These are phyloP conservation scores for Euschistus heros DNA, from an alignment of 1,140 invertebrate genomes.

Conservation along the genomic window DNA sequence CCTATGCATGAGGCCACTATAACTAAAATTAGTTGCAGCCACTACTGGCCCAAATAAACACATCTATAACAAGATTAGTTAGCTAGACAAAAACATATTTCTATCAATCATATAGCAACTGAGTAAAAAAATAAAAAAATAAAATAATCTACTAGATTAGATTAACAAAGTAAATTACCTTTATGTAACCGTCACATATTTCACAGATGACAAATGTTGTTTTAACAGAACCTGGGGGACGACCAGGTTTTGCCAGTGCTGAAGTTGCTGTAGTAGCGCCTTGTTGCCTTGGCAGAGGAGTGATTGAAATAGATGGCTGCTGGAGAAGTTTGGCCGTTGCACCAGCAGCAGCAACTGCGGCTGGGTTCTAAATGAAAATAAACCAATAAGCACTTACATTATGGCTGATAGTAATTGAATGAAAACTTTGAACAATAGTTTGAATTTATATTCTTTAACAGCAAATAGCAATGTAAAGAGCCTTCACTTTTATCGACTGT, in stretches of 20 bases:
- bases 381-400: not conserved
- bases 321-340: constrained; percentile 42
- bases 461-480: not conserved
- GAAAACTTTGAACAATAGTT: not conserved
- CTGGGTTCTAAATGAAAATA: not conserved
- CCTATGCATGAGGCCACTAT: no score
- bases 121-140: no score
- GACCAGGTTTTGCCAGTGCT: constrained; percentile 35
- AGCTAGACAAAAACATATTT: no score
- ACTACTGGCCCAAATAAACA: no score
- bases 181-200: constrained; percentile 90
- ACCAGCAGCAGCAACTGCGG: constrained; percentile 5
- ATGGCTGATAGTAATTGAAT: not conserved
- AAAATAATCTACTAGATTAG: no score
- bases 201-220: constrained; percentile 85
- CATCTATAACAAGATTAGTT: no score
- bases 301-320: constrained; percentile 84
- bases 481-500: no score
- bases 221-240: constrained; percentile 42
- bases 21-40: no score
- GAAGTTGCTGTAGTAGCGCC: constrained; percentile 38
- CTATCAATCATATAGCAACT: no score
- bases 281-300: constrained; percentile 55
- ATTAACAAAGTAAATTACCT: constrained; percentile 38
- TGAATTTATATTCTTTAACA: not conserved